Evolutionary conservation across 2,797 vertebrate species (phyloP).

Genomic region (Macrochelys suwanniensis): DNA sequence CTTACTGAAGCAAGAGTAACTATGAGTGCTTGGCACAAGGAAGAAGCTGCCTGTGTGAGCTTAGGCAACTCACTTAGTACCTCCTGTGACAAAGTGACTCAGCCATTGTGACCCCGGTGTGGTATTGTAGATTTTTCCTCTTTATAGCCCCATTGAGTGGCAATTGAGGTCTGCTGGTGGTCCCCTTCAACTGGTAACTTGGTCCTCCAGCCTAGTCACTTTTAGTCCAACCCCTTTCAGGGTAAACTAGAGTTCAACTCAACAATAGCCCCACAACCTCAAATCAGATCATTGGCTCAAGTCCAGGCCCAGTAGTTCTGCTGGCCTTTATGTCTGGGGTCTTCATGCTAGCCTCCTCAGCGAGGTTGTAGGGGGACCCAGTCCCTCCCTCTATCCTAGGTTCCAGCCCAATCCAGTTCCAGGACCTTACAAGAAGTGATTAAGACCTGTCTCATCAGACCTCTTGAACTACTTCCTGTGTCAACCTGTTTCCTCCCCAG

Average conservation of each 20-base stretch:
- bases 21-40: background rate
- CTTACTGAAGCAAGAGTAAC: slow-evolving; percentile 7
- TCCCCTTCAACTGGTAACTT: no score
- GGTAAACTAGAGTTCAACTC: background rate
- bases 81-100: background rate
- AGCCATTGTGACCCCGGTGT: no score
- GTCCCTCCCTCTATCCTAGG: background rate
- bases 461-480: background rate
- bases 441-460: background rate
- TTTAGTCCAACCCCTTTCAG: background rate
- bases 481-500: background rate
- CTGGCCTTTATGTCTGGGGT: no score
- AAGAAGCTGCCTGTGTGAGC: slow-evolving; percentile 29
- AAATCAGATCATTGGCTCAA: background rate
- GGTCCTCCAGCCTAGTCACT: no score
- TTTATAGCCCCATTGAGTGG: no score
- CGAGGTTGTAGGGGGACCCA: background rate
- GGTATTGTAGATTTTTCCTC: no score
- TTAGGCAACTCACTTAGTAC: background rate
- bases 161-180: no score
- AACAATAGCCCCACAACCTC: background rate
- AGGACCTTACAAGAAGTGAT: background rate
- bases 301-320: background rate
- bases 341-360: background rate
- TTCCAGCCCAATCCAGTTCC: background rate